Conservation (phyloP, 2,113 vertebrate genomes). For the Oryzias javanicus region DNA sequence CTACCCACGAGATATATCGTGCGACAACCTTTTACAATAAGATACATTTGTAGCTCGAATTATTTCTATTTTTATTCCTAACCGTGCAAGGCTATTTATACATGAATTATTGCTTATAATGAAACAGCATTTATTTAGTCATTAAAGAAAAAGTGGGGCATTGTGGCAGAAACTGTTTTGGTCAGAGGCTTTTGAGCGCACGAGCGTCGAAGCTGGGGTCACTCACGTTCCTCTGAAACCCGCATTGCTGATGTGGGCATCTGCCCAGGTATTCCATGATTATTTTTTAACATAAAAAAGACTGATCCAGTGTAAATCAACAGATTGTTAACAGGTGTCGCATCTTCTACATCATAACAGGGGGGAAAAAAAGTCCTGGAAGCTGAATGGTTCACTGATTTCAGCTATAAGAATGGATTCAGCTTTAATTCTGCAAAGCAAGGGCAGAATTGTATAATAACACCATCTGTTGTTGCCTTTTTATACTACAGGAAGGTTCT, state of each 20-base stretch:
- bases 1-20: too few relatives aligned
- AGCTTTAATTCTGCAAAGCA: too few relatives aligned
- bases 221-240: slow-evolving; percentile 64
- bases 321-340: slow-evolving; percentile 55
- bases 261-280: slow-evolving; percentile 51
- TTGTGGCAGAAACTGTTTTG: too few relatives aligned
- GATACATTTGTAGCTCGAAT: too few relatives aligned
- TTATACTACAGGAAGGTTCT: slow-evolving; percentile 17
- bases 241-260: slow-evolving; percentile 73
- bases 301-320: slow-evolving; percentile 41
- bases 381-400: too few relatives aligned
- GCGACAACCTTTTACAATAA: too few relatives aligned
- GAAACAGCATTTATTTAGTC: too few relatives aligned
- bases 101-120: too few relatives aligned
- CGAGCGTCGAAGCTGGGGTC: slow-evolving; percentile 55
- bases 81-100: too few relatives aligned
- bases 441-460: slow-evolving; percentile 43
- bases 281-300: slow-evolving; percentile 40
- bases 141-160: too few relatives aligned
- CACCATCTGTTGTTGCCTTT: slow-evolving; percentile 47
- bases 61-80: too few relatives aligned
- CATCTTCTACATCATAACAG: background rate
- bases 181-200: background rate
- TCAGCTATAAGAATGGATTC: too few relatives aligned
- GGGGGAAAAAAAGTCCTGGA: background rate